Evolutionary conservation across 2,113 vertebrate genomes (phyloP), one percentile per base, ranked within the genome.

Genomic region (Dascyllus trimaculatus): DNA sequence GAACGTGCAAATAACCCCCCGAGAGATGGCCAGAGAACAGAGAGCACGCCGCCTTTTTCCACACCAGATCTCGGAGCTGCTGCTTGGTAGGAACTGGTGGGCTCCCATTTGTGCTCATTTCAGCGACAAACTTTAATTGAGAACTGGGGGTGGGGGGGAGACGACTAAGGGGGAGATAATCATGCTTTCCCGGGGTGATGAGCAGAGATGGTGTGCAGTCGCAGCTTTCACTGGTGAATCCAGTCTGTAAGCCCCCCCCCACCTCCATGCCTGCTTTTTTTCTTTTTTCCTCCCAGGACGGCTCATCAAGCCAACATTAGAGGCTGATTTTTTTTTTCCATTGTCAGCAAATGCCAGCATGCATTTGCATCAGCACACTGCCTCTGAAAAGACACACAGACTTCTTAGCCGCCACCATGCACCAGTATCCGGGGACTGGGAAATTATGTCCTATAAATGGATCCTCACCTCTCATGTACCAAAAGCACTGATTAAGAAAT

Each of bases 261-360:
- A 5, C n/a, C n/a, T n/a, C n/a, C n/a, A n/a, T n/a, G n/a, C n/a
- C n/a, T n/a, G n/a, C 38, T 54, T 22, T 40, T 18, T 13, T 4
- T 14, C 6, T 46, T 63, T 52, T 75, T 71, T 59, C 72, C 48
- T 68, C 87, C 90, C 90, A 88, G 89, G 86, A 81, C 57, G 43
- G 75, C 85, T 92, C 88, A 94, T 93, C 92, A 89, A 80, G 73
- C 84, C 84, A 64, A 85, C 82, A 89, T 91, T 89, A 90, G 75
- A 87, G 84, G 73, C 78, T n/a, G 70, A 74, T 80, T 91, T 84
- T 86, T 60, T 59, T 25, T 62, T 8, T 75, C 80, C 84, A 86
- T 92, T 90, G 92, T 94, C 92, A 93, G 86, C 90, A 92, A 88
- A 93, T 87, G 90, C 88, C 93, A 90, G 80, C 78, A 75, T 81